Evolutionary conservation across 1,140 invertebrate species (phyloP), one percentile per base, ranked within the genome.

Genomic region (Atta cephalotes): DNA sequence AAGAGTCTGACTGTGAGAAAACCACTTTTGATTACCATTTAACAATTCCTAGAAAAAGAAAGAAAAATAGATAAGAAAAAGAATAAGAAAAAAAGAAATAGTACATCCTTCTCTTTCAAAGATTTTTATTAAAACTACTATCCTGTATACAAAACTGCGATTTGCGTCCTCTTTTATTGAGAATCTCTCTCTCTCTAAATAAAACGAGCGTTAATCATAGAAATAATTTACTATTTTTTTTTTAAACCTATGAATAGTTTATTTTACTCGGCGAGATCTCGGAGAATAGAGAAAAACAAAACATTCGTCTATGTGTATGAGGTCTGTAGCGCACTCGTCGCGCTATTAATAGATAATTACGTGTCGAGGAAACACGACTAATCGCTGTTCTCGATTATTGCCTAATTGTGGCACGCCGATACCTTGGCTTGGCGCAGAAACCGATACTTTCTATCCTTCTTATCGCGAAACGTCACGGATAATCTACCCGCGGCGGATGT

Each of bases 271-370:
- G 14, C 7, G 16, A 58, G 63, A 65, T 60, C 49, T 49, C 45
- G 21, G 12, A 12, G 63, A 10, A 9, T 9, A 10, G 0, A 35
- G 16, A 35, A 16, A 28, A 14, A 56, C n/a, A n/a, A 71, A 39
- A 18, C 5, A 14, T 31, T n/a, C 10, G 35, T 56, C 28, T 45
- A 39, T 0, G 31, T 31, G 1, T 16, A 60, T 14, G 35, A 12
- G 3, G 21, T 28, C 45, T n/a, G 39, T 39, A 49, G 62, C 25
- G 25, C 56, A 25, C 60, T 74, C 56, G n/a, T 45, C 39, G 53
- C 39, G 53, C 56, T 76, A 84, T 84, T 84, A 84, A 74, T 74
- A 84, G 70, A 7, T 60, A 84, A 76, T 82, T 82, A 82, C 80
- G 56, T 49, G 25, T 74, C 56, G 80, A 49, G 70, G 28, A 84